Evolutionary conservation across 53 echinoderm and acorn worm genomes (phyloP), one percentile per base, ranked within the genome.

Genomic region (Paracentrotus lividus): DNA sequence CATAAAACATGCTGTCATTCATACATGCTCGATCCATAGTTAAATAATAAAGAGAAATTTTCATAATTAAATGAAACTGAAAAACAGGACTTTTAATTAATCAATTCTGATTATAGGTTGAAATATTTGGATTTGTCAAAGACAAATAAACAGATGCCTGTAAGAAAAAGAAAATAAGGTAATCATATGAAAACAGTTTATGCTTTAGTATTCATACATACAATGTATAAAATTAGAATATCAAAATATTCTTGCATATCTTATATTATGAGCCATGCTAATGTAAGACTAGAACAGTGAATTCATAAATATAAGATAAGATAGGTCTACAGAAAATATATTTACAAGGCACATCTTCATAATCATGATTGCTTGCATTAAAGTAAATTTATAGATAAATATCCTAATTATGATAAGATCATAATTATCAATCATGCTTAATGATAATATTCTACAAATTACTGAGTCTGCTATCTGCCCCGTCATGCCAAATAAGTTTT

Each of bases 11-110:
- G 88, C 88, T 88, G 42, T 57, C 88, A 57, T 10, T 88, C 88
- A 88, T 85, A 85, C 88, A 88, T 88, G 88, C 88, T 88, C n/a
- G n/a, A n/a, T n/a, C 58, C 12, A 57, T 34, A 57, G 34, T 88
- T 34, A 88, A 53, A 88, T 88, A 57, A 88, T 88, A 85, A 27
- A 77, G 38, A 49, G 52, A 85, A 51, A 85, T 27, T 49, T 75
- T 36, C 40, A 75, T 40, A 75, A 72, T 72, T 18, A 72, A 72
- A 67, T 72, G 16, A 72, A 38, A 72, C 6, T 6, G 21, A 29
- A 5, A 84, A 45, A 84, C 24, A 15, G 18, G 40, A 69, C 36
- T 18, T 38, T 69, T 38, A 69, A 69, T 69, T 16, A 38, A 5
- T 38, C 31, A 64, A 64, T 0, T 29, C 21, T 72, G 72, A 40